Base-by-base conservation (phyloP, 1,140 invertebrate species). In the Littorina saxatilis region DNA sequence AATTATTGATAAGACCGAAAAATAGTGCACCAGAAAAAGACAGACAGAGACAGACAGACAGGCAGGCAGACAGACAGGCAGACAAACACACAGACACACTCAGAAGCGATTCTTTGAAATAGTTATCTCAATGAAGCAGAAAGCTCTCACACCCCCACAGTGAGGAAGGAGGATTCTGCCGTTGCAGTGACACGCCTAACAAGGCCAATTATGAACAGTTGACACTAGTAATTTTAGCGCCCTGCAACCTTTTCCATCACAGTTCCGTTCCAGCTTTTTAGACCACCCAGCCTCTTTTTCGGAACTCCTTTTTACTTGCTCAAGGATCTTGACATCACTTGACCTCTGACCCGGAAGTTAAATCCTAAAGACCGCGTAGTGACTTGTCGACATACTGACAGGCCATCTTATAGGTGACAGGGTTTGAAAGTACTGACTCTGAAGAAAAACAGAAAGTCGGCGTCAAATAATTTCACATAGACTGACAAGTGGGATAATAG, bases 11-110 rank as follows among this genome's bases (percentile, higher is more conserved):
- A n/a, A 20, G n/a, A n/a, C 13, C 20, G 66, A 70, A 13, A 70
- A 11, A 70, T 20, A 70, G 66, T n/a, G 66, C 27, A 17, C 27
- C 35, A 76, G 70, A 63, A 35, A 58, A 27, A 47, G 15, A 55
- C 35, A 61, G 39, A 75, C 13, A 80, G 72, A 75, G 74, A 77
- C 29, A 79, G 39, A 61, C 1, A 66, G 43, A 52, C n/a, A n/a
- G n/a, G n/a, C n/a, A n/a, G n/a, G n/a, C n/a, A n/a, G n/a, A n/a
- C n/a, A n/a, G n/a, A n/a, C n/a, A n/a, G n/a, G n/a, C n/a, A n/a
- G n/a, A n/a, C n/a, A 63, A 35, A 58, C n/a, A n/a, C n/a, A n/a
- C n/a, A n/a, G n/a, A n/a, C n/a, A n/a, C n/a, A n/a, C n/a, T n/a
- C 7, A 13, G 55, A 39, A 39, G 50, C 27, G 29, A 63, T 61